phyloP scores from a whole-genome alignment of 2,113 vertebrate genomes.

The Cyrtonyx montezumae region DNA sequence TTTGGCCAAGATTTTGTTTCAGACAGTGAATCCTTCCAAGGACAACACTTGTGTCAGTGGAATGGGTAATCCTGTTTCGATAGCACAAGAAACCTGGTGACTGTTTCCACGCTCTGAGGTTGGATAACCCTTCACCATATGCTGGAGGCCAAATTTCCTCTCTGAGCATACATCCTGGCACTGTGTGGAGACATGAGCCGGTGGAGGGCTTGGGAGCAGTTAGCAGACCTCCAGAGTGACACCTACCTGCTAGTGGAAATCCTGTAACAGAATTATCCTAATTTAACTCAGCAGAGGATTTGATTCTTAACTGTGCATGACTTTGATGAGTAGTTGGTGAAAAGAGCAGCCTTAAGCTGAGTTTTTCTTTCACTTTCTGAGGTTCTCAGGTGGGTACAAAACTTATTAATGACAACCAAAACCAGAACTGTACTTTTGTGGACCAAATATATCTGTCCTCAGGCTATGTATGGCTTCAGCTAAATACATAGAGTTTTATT shows the following conservation, averaged over 20 bases:
- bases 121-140: conserved; percentile 8
- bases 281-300: background rate
- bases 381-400: conserved; percentile 12
- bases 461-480: background rate
- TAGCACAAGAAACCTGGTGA: conserved; percentile 27
- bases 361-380: conserved; percentile 24
- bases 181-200: background rate
- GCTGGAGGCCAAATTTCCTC: background rate
- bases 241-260: background rate
- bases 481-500: background rate
- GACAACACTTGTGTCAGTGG: conserved; percentile 46
- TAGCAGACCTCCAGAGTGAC: background rate
- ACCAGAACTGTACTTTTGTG: background rate
- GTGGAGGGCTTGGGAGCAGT: background rate
- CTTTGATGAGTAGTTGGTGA: conserved; percentile 1
- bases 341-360: background rate
- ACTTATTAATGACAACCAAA: background rate
- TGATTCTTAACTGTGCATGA: background rate
- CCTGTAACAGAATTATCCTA: fast-evolving
- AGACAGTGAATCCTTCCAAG: conserved; percentile 63
- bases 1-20: conserved; percentile 59
- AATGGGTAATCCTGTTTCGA: conserved; percentile 50
- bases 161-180: fast-evolving
- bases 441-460: background rate
- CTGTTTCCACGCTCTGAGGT: background rate